Evolutionary conservation across 2,888 invertebrate genomes (phyloP).

Genomic region (Cremastobaeus sp.): DNA sequence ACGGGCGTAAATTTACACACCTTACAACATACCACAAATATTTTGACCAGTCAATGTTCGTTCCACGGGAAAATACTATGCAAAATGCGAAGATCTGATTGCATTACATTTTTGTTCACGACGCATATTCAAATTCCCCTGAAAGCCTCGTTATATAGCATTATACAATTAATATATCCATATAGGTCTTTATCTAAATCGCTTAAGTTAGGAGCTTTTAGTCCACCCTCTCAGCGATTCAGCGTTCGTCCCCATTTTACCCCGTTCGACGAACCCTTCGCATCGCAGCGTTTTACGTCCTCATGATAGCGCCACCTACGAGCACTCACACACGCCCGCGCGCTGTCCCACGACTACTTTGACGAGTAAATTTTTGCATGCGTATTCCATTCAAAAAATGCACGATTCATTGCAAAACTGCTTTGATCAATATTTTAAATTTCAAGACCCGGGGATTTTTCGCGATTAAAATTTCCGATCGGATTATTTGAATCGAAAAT

Average conservation of each 20-base stretch:
- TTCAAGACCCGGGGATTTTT: no score
- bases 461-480: no score
- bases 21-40: no score
- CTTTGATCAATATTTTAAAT: no score
- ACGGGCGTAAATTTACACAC: no score
- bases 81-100: constrained; percentile 20
- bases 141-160: constrained; percentile 58
- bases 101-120: constrained; percentile 29
- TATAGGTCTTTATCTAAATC: constrained; percentile 67
- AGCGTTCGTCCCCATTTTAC: constrained; percentile 59
- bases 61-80: constrained; percentile 6
- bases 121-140: constrained; percentile 30
- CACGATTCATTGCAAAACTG: no score
- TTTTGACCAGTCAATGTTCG: constrained; percentile 4
- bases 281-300: constrained; percentile 47
- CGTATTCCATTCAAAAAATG: no score
- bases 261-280: constrained; percentile 56
- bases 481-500: no score
- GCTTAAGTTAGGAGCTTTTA: constrained; percentile 69
- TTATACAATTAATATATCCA: constrained; percentile 67
- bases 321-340: constrained; percentile 1
- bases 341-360: constrained; percentile 3
- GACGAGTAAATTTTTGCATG: no score
- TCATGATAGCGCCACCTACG: constrained; percentile 43
- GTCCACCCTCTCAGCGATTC: constrained; percentile 65